A percentile compares a stretch with the other conserved stretches of the same genome.
Evolutionary conservation across 2,888 invertebrate species (phyloP).

Genomic region (Agrilus cyanescens): DNA sequence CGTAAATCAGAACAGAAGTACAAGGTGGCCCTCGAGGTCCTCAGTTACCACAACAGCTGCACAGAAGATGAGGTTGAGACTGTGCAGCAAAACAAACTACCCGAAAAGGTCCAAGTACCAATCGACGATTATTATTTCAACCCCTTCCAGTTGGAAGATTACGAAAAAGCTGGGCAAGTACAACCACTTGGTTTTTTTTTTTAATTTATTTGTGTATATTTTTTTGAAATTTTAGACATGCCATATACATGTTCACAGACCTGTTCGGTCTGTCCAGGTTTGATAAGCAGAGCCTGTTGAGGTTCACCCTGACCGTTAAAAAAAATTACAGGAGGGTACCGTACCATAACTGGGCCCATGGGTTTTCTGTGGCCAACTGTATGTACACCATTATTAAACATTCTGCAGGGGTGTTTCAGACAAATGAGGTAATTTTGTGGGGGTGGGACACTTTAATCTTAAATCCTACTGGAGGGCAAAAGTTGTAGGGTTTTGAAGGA

Average conservation of each 20-base stretch:
- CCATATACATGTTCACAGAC: conserved; percentile 23
- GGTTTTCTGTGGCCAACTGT: conserved; percentile 75
- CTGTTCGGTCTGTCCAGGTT: conserved; percentile 56
- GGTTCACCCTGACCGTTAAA: conserved; percentile 68
- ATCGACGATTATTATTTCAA: conserved; percentile 56
- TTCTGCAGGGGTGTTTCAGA: conserved; percentile 40
- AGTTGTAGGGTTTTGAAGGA: too few relatives aligned
- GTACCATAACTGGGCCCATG: conserved; percentile 83
- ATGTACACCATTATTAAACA: conserved; percentile 65
- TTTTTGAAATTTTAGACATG: conserved; percentile 2
- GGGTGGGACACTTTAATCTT: too few relatives aligned
- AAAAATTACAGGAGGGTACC: conserved; percentile 77
- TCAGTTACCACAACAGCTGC: conserved; percentile 74
- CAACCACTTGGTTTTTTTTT: conserved; percentile 56
- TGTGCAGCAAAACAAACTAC: conserved; percentile 19
- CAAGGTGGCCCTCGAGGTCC: conserved; percentile 66
- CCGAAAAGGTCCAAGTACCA: conserved; percentile 22
- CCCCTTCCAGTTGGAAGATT: conserved; percentile 55
- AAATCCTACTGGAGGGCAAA: too few relatives aligned
- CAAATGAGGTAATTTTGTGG: conserved; percentile 48
- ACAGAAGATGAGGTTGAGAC: conserved; percentile 51
- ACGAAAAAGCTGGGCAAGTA: conserved; percentile 56
- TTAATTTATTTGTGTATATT: conserved; percentile 32
- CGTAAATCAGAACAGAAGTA: conserved; percentile 74
- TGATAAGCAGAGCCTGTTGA: conserved; percentile 53